A percentile compares a stretch with the other conserved stretches of the same genome.
These are phyloP conservation scores for Gasterosteus aculeatus DNA, from an alignment of 2,113 vertebrate genomes.

Conservation along the genomic window DNA sequence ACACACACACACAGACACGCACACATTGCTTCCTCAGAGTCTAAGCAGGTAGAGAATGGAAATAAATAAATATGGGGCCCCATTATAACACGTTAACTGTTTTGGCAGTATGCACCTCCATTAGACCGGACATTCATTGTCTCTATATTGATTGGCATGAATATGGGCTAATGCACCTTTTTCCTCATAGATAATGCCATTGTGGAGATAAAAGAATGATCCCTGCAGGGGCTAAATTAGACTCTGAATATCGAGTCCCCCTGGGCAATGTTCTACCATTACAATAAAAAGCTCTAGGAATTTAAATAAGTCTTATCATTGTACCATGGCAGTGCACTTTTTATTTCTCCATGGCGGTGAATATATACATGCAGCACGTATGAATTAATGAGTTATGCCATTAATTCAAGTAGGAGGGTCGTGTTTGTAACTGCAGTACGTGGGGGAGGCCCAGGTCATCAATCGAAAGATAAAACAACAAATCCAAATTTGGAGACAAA, in stretches of 20 bases:
- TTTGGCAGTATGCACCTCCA: constrained; percentile 29
- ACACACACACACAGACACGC: background rate
- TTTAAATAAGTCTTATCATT: constrained; percentile 40
- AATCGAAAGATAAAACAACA: background rate
- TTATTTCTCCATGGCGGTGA: constrained; percentile 9
- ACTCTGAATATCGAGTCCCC: constrained; percentile 52
- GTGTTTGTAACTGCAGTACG: background rate
- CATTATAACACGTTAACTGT: constrained; percentile 12
- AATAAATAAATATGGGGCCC: background rate
- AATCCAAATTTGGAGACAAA: background rate
- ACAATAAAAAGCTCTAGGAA: constrained; percentile 13
- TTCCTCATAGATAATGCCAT: constrained; percentile 61
- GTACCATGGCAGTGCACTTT: constrained; percentile 26
- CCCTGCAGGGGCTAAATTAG: constrained; percentile 59
- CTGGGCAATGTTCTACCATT: constrained; percentile 27
- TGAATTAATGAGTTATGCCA: background rate
- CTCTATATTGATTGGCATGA: constrained; percentile 67
- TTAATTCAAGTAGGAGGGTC: background rate
- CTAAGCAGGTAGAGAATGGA: background rate
- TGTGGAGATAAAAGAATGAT: constrained; percentile 50
- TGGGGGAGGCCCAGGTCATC: background rate
- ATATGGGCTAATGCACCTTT: constrained; percentile 66
- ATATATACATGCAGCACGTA: background rate
- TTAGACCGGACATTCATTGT: constrained; percentile 36
- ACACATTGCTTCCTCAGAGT: background rate